Base-by-base conservation (phyloP, 2,888 invertebrate species). In the Dynastes maya region DNA sequence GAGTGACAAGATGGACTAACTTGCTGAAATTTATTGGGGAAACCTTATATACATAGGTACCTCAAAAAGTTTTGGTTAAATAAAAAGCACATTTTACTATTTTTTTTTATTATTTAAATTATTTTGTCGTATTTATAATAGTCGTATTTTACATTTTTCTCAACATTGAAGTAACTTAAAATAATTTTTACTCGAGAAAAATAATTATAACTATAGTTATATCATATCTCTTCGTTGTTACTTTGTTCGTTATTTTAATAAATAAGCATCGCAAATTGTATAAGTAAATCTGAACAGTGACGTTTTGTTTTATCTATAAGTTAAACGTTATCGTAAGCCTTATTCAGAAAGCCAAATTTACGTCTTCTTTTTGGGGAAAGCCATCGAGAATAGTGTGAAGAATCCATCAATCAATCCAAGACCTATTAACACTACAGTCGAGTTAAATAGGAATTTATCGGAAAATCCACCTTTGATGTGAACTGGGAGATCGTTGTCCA, bases 341-440 rank as follows among this genome's bases (percentile, higher is more conserved):
- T 27, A 29, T 13, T 6, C 8, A 13, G 6, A 63, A 29, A 63
- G 8, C 27, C 32, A n/a, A 55, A 77, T 77, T 78, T 78, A 78
- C 49, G 70, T 65, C 77, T 79, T 74, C 82, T 82, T 82, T 72
- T 82, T 82, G 9, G 81, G 80, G 65, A 58, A 76, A 49, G 82
- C 82, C 82, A 82, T 82, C 8, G 77, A 45, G 16, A 80, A 80
- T 22, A 82, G 13, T 2, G 80, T 81, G 45, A 77, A 80, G 0
- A 80, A 40, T 37, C 82, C 81, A 61, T 82, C 81, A 37, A 79
- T 27, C 74, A 81, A 11, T 45, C 82, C 82, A 63, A 81, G n/a
- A 13, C 78, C 81, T 53, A 82, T 77, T n/a, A 80, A 45, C 6
- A 37, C 68, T 45, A 77, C 37, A 2, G 82, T 82, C 11, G 78